These are phyloP conservation scores for Sinocyclocheilus grahami DNA, from an alignment of 2,113 vertebrate genomes.

Conservation along the genomic window DNA sequence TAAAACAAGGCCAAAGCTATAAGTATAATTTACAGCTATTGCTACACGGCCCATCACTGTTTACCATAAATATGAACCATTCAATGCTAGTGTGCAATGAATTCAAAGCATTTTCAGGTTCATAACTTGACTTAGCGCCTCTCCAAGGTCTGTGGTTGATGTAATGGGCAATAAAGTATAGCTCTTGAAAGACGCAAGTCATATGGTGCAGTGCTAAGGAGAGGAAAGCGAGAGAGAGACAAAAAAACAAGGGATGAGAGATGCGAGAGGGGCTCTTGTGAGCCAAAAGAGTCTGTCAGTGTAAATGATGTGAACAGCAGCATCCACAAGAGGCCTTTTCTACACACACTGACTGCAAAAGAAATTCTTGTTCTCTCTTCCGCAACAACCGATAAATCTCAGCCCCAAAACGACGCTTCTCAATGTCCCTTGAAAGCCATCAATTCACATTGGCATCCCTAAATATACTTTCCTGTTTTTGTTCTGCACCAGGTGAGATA, in stretches of 20 bases:
- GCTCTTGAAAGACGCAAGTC: slow-evolving; percentile 37
- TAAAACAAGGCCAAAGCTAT: slow-evolving; percentile 8
- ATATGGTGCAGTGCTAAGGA: neutral
- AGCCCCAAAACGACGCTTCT: no score
- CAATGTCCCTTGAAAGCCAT: no score
- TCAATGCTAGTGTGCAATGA: slow-evolving; percentile 47
- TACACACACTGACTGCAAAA: slow-evolving; percentile 35
- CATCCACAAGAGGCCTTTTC: slow-evolving; percentile 38
- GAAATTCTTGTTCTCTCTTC: no score
- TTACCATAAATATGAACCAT: slow-evolving; percentile 37
- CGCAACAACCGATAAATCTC: no score
- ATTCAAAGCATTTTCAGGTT: slow-evolving; percentile 47
- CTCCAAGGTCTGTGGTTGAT: slow-evolving; percentile 41
- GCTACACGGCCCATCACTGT: slow-evolving; percentile 21
- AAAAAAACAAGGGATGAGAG: slow-evolving; percentile 6
- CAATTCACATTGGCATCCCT: no score
- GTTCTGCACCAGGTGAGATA: no score
- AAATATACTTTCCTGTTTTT: no score
- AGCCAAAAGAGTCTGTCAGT: slow-evolving; percentile 36
- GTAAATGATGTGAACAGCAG: slow-evolving; percentile 43
- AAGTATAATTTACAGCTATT: slow-evolving; percentile 33
- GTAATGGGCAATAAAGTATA: slow-evolving; percentile 45
- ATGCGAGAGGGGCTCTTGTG: slow-evolving; percentile 34
- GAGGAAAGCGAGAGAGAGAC: neutral
- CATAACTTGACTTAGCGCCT: slow-evolving; percentile 45